Evolutionary conservation across 23 tunicate species (phyloP).

Genomic region (Trididemnum miniatum): DNA sequence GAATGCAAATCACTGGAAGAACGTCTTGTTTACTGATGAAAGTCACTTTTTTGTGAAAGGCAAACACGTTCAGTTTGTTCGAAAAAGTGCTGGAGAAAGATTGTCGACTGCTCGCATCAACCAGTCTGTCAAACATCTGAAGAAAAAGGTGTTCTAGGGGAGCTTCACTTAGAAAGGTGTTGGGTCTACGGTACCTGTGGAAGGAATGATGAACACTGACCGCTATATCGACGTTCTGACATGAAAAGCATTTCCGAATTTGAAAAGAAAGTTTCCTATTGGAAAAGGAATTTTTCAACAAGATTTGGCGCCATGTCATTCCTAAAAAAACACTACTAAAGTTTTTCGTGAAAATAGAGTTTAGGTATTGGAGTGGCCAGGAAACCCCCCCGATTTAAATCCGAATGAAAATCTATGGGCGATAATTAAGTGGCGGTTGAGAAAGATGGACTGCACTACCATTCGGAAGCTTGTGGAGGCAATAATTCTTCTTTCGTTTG

Average conservation of each 20-base stretch:
- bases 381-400: slow-evolving; percentile 17
- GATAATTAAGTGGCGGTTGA: not conserved
- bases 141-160: slow-evolving; percentile 20
- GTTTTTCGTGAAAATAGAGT: slow-evolving; percentile 2
- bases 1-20: slow-evolving; percentile 16
- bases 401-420: slow-evolving; percentile 16
- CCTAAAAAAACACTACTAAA: not conserved
- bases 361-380: slow-evolving; percentile 22
- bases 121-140: slow-evolving; percentile 11
- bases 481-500: too few relatives aligned
- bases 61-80: slow-evolving; percentile 5
- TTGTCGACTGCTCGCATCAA: not conserved
- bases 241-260: not conserved
- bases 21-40: slow-evolving; percentile 9
- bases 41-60: slow-evolving; percentile 11
- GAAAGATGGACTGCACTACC: slow-evolving; percentile 21
- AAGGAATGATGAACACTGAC: slow-evolving; percentile 35
- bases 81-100: slow-evolving; percentile 11
- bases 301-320: slow-evolving; percentile 27
- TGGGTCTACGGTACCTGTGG: slow-evolving; percentile 18
- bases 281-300: slow-evolving; percentile 27
- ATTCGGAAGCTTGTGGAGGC: slow-evolving; percentile 3
- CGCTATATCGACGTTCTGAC: not conserved
- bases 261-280: slow-evolving; percentile 18
- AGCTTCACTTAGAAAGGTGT: slow-evolving; percentile 13